Evolutionary conservation across 2,888 invertebrate genomes (phyloP), one percentile per base, ranked within the genome.

Genomic region (Agonopterix alstromeriana): DNA sequence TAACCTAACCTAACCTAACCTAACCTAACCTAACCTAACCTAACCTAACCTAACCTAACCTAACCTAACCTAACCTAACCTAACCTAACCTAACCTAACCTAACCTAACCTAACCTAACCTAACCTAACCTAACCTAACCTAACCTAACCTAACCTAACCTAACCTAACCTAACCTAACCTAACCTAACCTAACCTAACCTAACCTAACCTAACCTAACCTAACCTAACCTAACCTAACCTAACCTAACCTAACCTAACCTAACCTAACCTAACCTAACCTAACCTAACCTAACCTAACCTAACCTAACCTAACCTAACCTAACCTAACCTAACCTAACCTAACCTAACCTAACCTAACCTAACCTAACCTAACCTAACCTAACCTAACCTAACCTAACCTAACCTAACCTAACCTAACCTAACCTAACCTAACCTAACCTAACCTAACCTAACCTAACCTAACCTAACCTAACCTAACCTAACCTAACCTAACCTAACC

Each of bases 41-140:
- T 51, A 58, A 53, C 56, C 54, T 50, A 58, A 53, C 54, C 58
- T 53, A 57, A 57, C 57, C 55, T 53, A 55, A 54, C 54, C 55
- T 53, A 14, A 14, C 14, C 14, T 14, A 14, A 14, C 14, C 14
- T 14, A 17, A 17, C 17, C 36, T 36, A 59, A 59, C 57, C 56
- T 52, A 57, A 57, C 57, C 56, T 51, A 55, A 55, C 55, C 56
- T 51, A 58, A 53, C 56, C 54, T 50, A 58, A 53, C 54, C 58
- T 53, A 57, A 57, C 57, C 55, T 53, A 55, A 54, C 54, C 55
- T 53, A 14, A 14, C 14, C 14, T 14, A 14, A 14, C 14, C 14
- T 14, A 17, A 17, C 17, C 36, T 36, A 59, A 59, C 57, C 56
- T 52, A 57, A 57, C 57, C 56, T 51, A 55, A 55, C 55, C 56